These are phyloP conservation scores for Haemorhous mexicanus DNA, from an alignment of 2,113 vertebrate genomes.

Conservation along the genomic window DNA sequence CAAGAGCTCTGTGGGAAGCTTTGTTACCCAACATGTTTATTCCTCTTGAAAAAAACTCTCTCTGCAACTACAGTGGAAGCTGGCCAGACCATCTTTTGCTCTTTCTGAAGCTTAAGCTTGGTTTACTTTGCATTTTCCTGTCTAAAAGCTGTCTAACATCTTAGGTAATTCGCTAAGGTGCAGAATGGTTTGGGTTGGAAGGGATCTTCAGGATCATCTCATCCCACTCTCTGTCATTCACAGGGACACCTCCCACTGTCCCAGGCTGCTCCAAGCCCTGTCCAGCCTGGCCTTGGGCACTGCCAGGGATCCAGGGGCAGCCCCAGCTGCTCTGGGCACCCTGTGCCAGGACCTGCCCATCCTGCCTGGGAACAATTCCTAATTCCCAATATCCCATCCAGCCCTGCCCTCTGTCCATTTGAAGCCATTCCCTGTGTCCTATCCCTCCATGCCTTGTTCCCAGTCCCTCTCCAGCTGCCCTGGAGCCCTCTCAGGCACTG, in stretches of 20 bases:
- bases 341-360: neutral
- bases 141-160: neutral
- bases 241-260: neutral
- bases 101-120: neutral
- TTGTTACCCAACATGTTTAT: neutral
- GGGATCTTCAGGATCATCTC: neutral
- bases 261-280: neutral
- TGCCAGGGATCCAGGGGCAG: neutral
- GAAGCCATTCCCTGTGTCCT: neutral
- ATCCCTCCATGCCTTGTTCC: neutral
- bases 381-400: neutral
- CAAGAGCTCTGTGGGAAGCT: neutral
- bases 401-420: rapidly evolving
- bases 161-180: neutral
- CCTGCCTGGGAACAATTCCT: neutral
- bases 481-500: neutral
- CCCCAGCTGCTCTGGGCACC: neutral
- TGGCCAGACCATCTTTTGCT: neutral
- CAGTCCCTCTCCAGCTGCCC: neutral
- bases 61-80: neutral
- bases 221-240: too few relatives aligned
- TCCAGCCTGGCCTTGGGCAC: neutral
- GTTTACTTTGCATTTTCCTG: neutral
- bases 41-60: neutral
- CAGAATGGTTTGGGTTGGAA: neutral